Base-by-base conservation (phyloP, 2,113 vertebrate genomes). In the Nothocercus julius region DNA sequence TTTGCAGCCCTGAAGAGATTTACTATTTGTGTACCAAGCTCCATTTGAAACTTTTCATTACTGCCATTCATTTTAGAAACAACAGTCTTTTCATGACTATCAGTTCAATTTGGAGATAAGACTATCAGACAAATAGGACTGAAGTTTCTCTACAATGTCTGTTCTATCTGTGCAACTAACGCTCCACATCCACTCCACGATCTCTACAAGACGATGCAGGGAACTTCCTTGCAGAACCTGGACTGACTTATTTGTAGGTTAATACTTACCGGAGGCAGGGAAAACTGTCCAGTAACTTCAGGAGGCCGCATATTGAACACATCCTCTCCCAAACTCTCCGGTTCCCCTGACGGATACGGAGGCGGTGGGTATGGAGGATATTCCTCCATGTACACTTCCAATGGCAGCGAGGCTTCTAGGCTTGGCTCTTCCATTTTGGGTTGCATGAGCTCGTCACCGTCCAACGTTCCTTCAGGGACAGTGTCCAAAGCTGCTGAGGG, bases 361-460 rank as follows among this genome's bases (percentile, higher is more conserved):
- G 99, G 99, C 2, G 99, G 99, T n/a, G 99, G 99, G 91, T 99
- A 99, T 0, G 99, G 99, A 14, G 99, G 99, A 62, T 99, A 99
- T 66, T 99, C 99, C 88, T 99, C 99, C 89, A 98, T 90, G 92
- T 98, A 99, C 30, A 98, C 96, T 6, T 99, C 99, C 7, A 98
- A 95, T 3, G 98, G 97, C 61, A 98, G 97, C 3, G 98, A 94
- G 13, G 97, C 63, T 85, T 98, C 97, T 2, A 82, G 89, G 51
- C n/a, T 97, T 76, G 91, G 89, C 15, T 98, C 96, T 82, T 96
- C 94, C 86, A 95, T 25, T 34, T 89, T 89, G 1, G 59, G 59
- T 54, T 96, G 95, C 4, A 17, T 6, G 93, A 90, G 93, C 30
- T 61, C 95, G 92, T 81, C 96, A 32, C 72, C 90, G 91, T 88